These are phyloP conservation scores for Thamnophis sirtalis DNA, from an alignment of 2,113 vertebrate species.

Conservation along the genomic window DNA sequence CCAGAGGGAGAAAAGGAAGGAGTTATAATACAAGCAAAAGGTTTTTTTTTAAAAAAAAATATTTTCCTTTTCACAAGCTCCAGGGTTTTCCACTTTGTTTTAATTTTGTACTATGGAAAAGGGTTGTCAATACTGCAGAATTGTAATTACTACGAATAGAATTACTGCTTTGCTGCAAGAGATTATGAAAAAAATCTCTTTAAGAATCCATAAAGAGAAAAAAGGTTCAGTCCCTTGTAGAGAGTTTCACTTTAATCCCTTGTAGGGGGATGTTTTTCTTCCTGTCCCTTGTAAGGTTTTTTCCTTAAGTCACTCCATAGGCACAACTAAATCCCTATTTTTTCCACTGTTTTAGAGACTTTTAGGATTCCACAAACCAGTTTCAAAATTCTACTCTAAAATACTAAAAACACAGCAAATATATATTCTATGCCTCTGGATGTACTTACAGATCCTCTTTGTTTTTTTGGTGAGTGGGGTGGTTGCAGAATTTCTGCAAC, in stretches of 20 bases:
- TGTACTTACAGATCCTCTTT: slow-evolving; percentile 63
- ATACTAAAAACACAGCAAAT: background rate
- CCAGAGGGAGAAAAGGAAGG: background rate
- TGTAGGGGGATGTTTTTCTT: background rate
- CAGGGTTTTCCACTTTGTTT: background rate
- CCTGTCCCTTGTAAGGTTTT: background rate
- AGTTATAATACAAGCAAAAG: background rate
- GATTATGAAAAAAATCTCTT: background rate
- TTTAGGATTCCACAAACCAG: background rate
- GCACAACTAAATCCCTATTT: background rate
- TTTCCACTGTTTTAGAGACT: background rate
- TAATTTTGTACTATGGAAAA: background rate
- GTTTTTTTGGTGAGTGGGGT: slow-evolving; percentile 43
- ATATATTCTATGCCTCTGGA: background rate
- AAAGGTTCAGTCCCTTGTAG: background rate
- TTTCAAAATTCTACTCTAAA: background rate
- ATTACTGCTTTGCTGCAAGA: background rate
- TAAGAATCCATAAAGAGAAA: background rate
- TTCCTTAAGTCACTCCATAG: background rate
- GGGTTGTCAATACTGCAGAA: background rate
- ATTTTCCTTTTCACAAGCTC: background rate
- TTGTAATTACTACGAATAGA: background rate
- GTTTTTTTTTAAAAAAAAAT: background rate
- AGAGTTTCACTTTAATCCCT: background rate
- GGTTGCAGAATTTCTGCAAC: slow-evolving; percentile 82